Base-by-base conservation (phyloP, 2,113 vertebrate species). In the Lipophrys pholis region DNA sequence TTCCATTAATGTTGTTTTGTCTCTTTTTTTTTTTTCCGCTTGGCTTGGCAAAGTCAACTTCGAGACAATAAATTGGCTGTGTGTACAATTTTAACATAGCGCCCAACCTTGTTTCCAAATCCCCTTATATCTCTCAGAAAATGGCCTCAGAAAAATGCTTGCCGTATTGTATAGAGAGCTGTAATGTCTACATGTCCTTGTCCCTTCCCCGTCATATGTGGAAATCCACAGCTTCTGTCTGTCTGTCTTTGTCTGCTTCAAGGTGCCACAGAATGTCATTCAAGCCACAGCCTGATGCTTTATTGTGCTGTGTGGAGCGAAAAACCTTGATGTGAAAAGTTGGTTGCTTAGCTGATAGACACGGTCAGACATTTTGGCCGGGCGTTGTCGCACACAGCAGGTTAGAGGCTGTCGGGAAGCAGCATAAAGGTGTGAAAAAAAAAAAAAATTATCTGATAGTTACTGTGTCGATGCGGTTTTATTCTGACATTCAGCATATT, bases 401-500 rank as follows among this genome's bases (percentile, higher is more conserved):
- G 71, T 68, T 57, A 84, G 67, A 60, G 61, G 78, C 80, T 57
- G 64, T 80, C 72, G 67, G 46, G 75, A 87, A 92, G 72, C 54
- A 39, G 65, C 14, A 64, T 14, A 73, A 55, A 68, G 74, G 80
- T 79, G 69, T 2, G 21, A 75, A 84, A 87, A 68, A 56, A 76
- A 30, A 30, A 75, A 84, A 87, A 68, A 56, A 76, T 80, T 80
- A 65, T 80, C 76, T 83, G 66, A 83, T 73, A 39, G 69, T 53
- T 52, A 1, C 48, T 69, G 54, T 72, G 64, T 36, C 52, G 64
- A 90, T 69, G 77, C 76, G 82, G 85, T 90, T 88, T 78, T 84
- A 85, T 85, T 87, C 90, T 86, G 80, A 84, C 87, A 80, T 88
- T 90, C 87, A 88, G 86, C 88, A 89, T 86, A 85, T 91, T 89